Conservation (phyloP, 2,797 vertebrate genomes). For the Perodicticus potto region DNA sequence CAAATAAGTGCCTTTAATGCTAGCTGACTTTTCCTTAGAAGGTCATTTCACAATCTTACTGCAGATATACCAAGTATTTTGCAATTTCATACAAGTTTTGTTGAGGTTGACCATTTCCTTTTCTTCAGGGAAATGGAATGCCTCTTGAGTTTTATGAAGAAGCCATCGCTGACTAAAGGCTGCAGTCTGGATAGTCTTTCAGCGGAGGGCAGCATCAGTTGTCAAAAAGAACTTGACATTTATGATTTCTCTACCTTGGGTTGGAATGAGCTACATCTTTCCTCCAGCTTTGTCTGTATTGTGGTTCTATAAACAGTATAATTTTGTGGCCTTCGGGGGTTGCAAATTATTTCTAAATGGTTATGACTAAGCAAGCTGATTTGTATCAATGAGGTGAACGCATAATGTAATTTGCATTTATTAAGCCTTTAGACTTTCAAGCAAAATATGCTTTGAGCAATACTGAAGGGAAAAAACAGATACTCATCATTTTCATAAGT, state of each 20-base stretch:
- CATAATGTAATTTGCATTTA: slow-evolving; percentile 55
- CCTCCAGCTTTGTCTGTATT: background rate
- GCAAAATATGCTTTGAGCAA: slow-evolving; percentile 56
- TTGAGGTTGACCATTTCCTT: background rate
- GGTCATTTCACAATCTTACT: background rate
- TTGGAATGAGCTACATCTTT: background rate
- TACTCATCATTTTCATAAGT: background rate
- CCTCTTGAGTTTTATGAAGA: background rate
- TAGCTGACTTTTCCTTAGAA: background rate
- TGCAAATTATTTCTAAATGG: slow-evolving; percentile 54
- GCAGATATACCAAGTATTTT: background rate
- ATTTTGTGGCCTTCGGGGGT: background rate
- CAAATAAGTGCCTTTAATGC: background rate
- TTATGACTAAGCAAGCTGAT: slow-evolving; percentile 55
- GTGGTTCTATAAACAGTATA: background rate
- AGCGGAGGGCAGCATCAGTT: accelerated
- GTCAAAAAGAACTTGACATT: background rate
- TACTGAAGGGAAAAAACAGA: background rate
- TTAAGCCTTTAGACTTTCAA: slow-evolving; percentile 46
- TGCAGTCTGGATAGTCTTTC: background rate
- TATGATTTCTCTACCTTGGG: background rate
- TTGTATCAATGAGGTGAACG: slow-evolving; percentile 21
- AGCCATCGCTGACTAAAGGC: background rate
- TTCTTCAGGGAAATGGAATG: background rate
- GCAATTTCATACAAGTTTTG: background rate